Conservation (phyloP, 2,888 invertebrate genomes). For the Piscicola geometra region DNA sequence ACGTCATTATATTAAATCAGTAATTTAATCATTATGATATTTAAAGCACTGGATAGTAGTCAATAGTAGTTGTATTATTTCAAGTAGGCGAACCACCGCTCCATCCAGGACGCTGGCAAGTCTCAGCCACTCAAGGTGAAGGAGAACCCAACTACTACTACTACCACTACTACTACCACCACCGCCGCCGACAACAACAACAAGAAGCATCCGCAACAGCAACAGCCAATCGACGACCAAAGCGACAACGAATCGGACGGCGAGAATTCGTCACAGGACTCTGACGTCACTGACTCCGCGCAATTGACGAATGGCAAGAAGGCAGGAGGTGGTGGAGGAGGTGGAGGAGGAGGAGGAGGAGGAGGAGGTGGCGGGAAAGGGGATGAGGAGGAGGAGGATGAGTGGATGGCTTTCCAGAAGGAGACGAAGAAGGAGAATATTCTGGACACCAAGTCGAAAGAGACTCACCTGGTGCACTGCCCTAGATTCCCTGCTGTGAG, state of each 20-base stretch:
- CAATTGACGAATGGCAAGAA: conserved; percentile 29
- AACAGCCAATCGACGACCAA: neutral
- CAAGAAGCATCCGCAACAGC: too few relatives aligned
- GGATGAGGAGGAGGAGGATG: conserved; percentile 67
- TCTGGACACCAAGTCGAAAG: conserved; percentile 84
- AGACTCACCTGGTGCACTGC: conserved; percentile 93
- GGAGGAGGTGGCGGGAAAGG: conserved; percentile 62
- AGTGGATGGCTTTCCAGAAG: conserved; percentile 89
- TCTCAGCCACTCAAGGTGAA: too few relatives aligned
- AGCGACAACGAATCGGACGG: conserved; percentile 27
- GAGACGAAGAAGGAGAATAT: conserved; percentile 71
- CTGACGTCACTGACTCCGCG: neutral
- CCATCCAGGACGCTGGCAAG: too few relatives aligned
- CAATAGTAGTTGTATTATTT: neutral
- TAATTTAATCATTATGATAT: neutral
- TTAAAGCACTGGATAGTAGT: neutral
- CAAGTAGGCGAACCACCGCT: neutral
- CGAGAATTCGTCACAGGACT: conserved; percentile 20
- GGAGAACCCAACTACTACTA: too few relatives aligned
- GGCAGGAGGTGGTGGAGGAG: conserved; percentile 27
- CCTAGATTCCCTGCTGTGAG: conserved; percentile 82
- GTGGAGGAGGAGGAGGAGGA: conserved; percentile 77
- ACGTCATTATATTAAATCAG: neutral
- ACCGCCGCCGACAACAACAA: neutral
- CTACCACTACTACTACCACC: neutral